Conservation (phyloP, 2,113 vertebrate species). For the Acanthisitta chloris region DNA sequence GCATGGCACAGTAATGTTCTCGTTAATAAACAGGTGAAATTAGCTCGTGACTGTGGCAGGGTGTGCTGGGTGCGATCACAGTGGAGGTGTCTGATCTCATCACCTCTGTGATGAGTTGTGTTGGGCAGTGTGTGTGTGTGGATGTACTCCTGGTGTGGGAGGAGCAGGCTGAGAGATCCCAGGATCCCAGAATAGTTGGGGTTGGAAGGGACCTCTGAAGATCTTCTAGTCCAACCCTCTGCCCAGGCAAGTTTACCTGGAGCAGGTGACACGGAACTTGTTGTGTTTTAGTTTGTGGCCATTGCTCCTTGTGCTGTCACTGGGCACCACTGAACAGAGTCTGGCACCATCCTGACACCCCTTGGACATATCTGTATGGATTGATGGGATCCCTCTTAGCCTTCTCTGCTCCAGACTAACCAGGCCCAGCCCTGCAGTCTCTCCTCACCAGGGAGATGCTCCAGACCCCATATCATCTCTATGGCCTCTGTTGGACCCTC, state of each 20-base stretch:
- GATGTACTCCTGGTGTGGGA: rapidly evolving
- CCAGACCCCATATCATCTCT: neutral
- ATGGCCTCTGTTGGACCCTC: neutral
- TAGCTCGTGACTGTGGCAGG: neutral
- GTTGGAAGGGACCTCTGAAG: neutral
- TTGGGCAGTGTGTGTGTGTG: rapidly evolving
- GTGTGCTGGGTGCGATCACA: rapidly evolving
- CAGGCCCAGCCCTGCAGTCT: neutral
- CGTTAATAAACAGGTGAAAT: neutral
- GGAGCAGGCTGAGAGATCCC: neutral
- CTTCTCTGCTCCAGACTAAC: neutral
- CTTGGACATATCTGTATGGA: neutral
- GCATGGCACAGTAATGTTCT: neutral
- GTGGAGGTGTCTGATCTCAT: neutral
- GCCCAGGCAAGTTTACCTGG: neutral
- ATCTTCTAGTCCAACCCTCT: neutral
- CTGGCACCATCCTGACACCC: neutral
- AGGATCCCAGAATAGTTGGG: neutral
- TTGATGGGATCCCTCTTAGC: neutral
- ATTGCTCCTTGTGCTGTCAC: neutral
- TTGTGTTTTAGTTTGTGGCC: neutral
- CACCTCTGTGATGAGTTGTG: neutral
- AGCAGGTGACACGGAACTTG: neutral
- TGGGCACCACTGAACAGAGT: neutral
- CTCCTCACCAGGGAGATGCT: too few species aligned